Conservation (phyloP, 1,140 invertebrate genomes). For the Formica exsecta region DNA sequence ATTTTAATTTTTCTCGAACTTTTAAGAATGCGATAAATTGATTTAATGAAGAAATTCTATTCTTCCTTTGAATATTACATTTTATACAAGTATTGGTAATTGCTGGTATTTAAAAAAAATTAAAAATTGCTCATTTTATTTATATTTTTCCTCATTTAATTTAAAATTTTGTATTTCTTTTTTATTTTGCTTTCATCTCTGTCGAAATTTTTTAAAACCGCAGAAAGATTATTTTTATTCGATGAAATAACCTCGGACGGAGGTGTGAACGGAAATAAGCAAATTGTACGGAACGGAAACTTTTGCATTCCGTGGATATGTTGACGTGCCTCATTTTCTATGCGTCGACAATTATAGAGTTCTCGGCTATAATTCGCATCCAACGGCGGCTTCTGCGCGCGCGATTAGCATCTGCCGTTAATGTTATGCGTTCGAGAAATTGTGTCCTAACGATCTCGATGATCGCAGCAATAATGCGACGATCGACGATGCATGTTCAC, state of each 20-base stretch:
- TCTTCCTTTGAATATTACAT: background rate
- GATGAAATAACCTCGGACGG: background rate
- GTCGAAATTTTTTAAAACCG: background rate
- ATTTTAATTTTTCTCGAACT: background rate
- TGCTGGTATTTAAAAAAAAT: background rate
- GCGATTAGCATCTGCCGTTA: conserved; percentile 38
- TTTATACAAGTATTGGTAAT: background rate
- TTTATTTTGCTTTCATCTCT: background rate
- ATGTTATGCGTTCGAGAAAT: conserved; percentile 42
- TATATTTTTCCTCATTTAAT: background rate
- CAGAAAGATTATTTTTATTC: background rate
- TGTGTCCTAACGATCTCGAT: conserved; percentile 43
- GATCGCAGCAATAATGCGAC: conserved; percentile 37
- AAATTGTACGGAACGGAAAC: conserved; percentile 24
- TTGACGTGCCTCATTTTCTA: conserved; percentile 53
- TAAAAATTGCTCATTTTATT: background rate
- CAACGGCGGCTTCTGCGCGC: background rate
- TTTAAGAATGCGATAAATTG: background rate
- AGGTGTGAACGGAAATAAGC: conserved; percentile 2
- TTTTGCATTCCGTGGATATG: conserved; percentile 35
- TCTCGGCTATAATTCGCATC: background rate
- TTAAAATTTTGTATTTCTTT: background rate
- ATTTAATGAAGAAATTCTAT: background rate
- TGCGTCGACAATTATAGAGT: conserved; percentile 43
- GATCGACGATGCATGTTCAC: conserved; percentile 7